Conservation (phyloP, 1,140 invertebrate genomes). For the Penaeus indicus region DNA sequence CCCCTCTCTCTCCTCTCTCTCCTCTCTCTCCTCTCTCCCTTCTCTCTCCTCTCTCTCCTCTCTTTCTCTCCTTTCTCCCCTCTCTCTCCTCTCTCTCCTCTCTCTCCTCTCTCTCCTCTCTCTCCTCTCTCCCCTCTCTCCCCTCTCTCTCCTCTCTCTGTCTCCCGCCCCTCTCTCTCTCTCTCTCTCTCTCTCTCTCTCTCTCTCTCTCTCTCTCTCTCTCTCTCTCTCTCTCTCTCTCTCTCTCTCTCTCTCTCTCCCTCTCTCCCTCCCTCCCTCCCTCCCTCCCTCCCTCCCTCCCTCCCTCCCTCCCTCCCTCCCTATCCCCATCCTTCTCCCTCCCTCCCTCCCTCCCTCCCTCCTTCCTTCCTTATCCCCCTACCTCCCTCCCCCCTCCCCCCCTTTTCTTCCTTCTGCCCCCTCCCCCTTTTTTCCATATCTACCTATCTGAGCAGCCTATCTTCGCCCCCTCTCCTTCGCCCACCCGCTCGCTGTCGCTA, state of each 20-base stretch:
- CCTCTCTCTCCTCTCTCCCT: neutral
- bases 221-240: neutral
- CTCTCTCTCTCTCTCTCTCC: neutral
- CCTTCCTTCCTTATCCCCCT: neutral
- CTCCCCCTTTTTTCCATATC: too few species aligned
- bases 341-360: constrained; percentile 19
- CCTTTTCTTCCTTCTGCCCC: neutral
- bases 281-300: neutral
- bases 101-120: neutral
- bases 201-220: neutral
- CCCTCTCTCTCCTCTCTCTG: neutral
- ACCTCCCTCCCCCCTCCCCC: neutral
- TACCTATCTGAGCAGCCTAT: neutral
- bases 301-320: neutral
- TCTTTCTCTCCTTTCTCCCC: neutral
- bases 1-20: neutral
- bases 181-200: neutral
- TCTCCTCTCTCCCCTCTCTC: neutral
- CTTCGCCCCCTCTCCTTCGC: neutral
- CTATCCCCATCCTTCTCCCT: constrained; percentile 23
- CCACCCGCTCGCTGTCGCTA: too few species aligned
- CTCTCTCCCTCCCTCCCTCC: too few species aligned
- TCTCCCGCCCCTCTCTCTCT: neutral
- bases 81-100: neutral
- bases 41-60: neutral